These are phyloP conservation scores for Pentamera pediparva DNA, from an alignment of 53 echinoderm and acorn worm species.

Conservation along the genomic window DNA sequence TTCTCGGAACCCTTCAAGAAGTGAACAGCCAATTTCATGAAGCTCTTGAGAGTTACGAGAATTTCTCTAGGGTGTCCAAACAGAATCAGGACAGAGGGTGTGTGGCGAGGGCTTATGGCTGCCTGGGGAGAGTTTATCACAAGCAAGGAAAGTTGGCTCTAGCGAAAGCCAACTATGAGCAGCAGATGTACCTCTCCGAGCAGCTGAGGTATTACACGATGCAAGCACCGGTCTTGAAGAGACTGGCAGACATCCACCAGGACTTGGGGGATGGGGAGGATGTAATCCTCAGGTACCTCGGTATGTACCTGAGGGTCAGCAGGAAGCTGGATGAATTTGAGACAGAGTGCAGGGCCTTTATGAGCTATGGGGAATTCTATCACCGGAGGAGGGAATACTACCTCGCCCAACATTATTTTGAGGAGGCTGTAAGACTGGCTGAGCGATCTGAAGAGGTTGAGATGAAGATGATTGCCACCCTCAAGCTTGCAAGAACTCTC, in stretches of 20 bases:
- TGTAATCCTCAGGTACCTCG: conserved; percentile 62
- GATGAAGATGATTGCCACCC: conserved; percentile 31
- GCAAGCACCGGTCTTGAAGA: conserved; percentile 63
- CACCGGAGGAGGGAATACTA: conserved; percentile 33
- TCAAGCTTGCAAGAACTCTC: conserved; percentile 54
- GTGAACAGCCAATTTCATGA: conserved; percentile 52
- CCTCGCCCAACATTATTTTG: conserved; percentile 73
- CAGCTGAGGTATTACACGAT: conserved; percentile 59
- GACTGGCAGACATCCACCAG: conserved; percentile 54
- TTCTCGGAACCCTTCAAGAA: conserved; percentile 67
- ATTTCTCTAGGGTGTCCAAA: conserved; percentile 62
- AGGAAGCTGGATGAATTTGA: conserved; percentile 92
- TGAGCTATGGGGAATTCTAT: conserved; percentile 70
- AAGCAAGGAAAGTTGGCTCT: conserved; percentile 58
- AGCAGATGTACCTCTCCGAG: conserved; percentile 62
- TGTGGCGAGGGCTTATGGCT: conserved; percentile 84
- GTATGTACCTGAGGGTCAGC: conserved; percentile 65
- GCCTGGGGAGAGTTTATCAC: conserved; percentile 69
- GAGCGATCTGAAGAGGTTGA: conserved; percentile 44
- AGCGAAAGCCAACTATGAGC: conserved; percentile 80
- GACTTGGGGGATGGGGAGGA: conserved; percentile 46
- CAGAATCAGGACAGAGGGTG: conserved; percentile 58
- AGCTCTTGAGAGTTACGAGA: conserved; percentile 71
- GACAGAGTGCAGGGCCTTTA: conserved; percentile 72
- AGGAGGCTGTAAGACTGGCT: conserved; percentile 62